A percentile compares a stretch with the other conserved stretches of the same genome.
Conservation (phyloP, 2,797 vertebrate species). For the Pseudochaenichthys georgianus region DNA sequence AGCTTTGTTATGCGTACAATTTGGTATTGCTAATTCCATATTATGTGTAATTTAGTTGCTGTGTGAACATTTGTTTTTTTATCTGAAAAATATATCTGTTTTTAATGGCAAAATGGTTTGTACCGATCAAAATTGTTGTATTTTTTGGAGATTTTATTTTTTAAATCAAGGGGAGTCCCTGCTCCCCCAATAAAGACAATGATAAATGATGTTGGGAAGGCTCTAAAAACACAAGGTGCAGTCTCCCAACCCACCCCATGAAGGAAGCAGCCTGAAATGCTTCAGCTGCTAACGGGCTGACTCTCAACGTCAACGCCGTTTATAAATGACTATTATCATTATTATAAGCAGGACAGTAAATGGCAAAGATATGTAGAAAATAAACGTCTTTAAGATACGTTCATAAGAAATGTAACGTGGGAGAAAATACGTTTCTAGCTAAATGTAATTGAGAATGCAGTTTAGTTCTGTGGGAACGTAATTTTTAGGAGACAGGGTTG, state of each 20-base stretch:
- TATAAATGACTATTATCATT: no score
- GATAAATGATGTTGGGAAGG: background rate
- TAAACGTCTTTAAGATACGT: no score
- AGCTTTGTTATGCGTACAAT: background rate
- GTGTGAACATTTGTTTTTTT: background rate
- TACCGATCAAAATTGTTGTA: background rate
- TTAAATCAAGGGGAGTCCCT: background rate
- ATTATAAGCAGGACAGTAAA: no score
- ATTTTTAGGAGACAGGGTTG: no score
- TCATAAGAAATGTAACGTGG: no score
- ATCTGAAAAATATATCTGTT: background rate
- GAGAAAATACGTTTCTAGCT: no score
- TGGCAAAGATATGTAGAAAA: no score
- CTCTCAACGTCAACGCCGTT: background rate
- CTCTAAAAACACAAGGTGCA: background rate
- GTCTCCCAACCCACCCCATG: background rate
- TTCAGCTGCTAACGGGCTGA: background rate
- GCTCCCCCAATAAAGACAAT: background rate
- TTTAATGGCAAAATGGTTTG: background rate
- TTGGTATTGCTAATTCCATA: background rate
- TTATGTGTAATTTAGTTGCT: background rate
- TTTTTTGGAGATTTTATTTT: background rate
- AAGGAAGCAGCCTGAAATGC: background rate
- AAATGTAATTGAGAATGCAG: no score
- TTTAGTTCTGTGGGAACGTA: no score